phyloP scores from a whole-genome alignment of 2,888 invertebrate species.

The Pelosia muscerda region DNA sequence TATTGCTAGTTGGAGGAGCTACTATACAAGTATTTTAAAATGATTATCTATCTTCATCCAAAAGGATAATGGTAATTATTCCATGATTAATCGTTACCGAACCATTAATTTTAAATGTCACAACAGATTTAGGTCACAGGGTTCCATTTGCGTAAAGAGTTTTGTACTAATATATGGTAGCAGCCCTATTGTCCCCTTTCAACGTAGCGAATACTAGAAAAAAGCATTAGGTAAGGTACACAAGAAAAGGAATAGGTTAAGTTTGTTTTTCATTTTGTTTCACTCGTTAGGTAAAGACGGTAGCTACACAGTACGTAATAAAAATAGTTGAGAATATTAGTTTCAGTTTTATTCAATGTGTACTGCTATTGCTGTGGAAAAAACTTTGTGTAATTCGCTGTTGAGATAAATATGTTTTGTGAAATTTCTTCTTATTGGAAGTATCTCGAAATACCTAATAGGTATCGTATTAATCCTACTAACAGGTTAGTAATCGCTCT shows the following conservation, averaged over 20 bases:
- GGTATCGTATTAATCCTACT: too few relatives aligned
- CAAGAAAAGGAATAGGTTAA: not conserved
- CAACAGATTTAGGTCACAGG: not conserved
- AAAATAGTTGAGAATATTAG: constrained; percentile 35
- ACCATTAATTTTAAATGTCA: not conserved
- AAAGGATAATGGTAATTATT: not conserved
- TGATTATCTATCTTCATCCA: not conserved
- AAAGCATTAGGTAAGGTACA: constrained; percentile 5
- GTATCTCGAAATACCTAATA: too few relatives aligned
- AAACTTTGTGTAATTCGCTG: not conserved
- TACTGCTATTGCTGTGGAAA: too few relatives aligned
- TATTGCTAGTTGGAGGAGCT: not conserved
- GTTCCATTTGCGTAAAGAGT: constrained; percentile 8
- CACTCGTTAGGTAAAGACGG: constrained; percentile 21
- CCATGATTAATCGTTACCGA: not conserved
- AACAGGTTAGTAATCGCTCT: too few relatives aligned
- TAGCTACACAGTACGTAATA: not conserved
- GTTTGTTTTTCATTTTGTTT: constrained; percentile 27
- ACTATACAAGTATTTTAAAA: not conserved
- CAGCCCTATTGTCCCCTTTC: constrained; percentile 30
- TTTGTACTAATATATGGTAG: constrained; percentile 29
- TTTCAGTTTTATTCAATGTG: constrained; percentile 1
- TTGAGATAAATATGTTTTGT: not conserved
- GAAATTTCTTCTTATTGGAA: not conserved
- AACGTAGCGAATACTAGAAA: constrained; percentile 9